Evolutionary conservation across 2,888 invertebrate genomes (phyloP).

Genomic region (Mimachlamys varia): DNA sequence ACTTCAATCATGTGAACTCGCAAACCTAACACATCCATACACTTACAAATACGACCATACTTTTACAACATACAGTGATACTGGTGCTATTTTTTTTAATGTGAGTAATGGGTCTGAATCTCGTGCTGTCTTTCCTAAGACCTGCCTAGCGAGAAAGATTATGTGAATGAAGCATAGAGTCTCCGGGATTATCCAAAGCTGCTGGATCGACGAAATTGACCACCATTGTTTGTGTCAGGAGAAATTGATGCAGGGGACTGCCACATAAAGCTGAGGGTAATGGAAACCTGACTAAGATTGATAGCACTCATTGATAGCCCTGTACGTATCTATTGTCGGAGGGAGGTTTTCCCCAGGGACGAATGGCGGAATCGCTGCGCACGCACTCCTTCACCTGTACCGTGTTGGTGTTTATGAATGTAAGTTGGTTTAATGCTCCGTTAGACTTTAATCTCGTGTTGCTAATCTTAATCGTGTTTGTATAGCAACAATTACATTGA

Average conservation of each 20-base stretch:
- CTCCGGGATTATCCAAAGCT: neutral
- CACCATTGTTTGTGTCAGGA: neutral
- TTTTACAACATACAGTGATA: neutral
- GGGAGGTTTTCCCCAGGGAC: neutral
- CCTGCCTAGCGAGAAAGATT: neutral
- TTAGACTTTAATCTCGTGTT: too few species aligned
- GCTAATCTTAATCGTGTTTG: too few species aligned
- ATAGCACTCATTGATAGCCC: neutral
- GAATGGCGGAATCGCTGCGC: too few species aligned
- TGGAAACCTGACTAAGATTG: neutral
- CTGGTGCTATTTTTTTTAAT: neutral
- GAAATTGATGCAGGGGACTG: neutral
- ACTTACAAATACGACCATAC: too few species aligned
- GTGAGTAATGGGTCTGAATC: neutral
- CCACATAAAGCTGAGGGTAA: neutral
- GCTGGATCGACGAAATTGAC: neutral
- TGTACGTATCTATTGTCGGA: neutral
- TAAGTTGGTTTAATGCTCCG: too few species aligned
- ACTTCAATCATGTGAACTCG: too few species aligned
- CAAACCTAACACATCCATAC: too few species aligned
- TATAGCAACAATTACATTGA: too few species aligned
- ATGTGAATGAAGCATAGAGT: neutral
- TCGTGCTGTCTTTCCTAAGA: neutral
- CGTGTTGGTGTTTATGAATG: too few species aligned
- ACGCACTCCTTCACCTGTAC: too few species aligned